Base-by-base conservation (phyloP, 2,797 vertebrate genomes). In the Anguilla marmorata region DNA sequence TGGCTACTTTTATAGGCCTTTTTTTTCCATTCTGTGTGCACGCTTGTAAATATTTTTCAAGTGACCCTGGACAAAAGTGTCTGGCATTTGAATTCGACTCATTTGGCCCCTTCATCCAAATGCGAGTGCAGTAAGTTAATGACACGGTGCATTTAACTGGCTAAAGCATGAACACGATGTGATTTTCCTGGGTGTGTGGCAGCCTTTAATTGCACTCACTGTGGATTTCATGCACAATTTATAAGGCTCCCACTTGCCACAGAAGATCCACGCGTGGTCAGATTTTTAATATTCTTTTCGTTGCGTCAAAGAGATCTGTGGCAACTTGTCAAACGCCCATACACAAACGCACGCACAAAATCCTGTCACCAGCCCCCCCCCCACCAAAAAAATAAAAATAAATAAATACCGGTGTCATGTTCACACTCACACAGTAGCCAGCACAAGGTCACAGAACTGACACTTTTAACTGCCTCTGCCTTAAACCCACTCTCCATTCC, bases 11-110 rank as follows among this genome's bases (percentile, higher is more conserved):
- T 94, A 92, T 92, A 30, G 86, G 54, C 63, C 85, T 88, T 80
- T 80, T 89, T 87, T 63, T 80, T 16, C 5, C 30, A 87, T 0
- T 52, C 82, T 88, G 66, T 88, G 88, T 86, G 87, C 85, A 30
- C 60, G 83, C 91, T 93, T 93, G 93, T 94, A 93, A 95, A 94
- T 93, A 92, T 85, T 91, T 93, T 90, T 93, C 90, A 88, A 88
- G 88, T 93, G 92, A 95, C 90, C 92, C 88, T 79, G 86, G 56
- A 88, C 74, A 86, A 89, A 89, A 87, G 85, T 60, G 86, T 90
- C 85, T 89, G 91, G 50, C 90, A 93, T 89, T 88, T 91, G 89
- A 60, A 54, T 45, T 19, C 48, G 9, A 24, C 50, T 85, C 14
- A 37, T 21, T 14, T 37, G 60, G 83, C 27, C 27, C 33, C 16